A percentile compares a stretch with the other conserved stretches of the same genome.
These are phyloP conservation scores for Sitobion miscanthi DNA, from an alignment of 1,140 invertebrate genomes.

Conservation along the genomic window DNA sequence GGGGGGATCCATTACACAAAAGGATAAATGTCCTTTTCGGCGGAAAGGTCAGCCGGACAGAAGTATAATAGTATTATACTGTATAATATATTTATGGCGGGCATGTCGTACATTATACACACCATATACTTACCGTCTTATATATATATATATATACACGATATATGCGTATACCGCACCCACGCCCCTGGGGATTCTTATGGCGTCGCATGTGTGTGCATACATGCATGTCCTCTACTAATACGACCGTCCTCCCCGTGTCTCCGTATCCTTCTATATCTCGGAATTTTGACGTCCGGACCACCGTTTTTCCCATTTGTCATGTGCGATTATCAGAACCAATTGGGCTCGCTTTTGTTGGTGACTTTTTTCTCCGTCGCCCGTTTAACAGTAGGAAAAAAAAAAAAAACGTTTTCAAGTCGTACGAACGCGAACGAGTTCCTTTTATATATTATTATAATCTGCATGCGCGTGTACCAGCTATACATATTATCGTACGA, in stretches of 20 bases:
- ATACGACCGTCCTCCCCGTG: background rate
- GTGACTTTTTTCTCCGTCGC: background rate
- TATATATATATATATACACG: background rate
- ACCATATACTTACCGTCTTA: background rate
- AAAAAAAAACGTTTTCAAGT: background rate
- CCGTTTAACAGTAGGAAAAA: background rate
- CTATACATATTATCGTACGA: too few species aligned
- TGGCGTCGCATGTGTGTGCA: background rate
- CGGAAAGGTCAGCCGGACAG: slow-evolving; percentile 39
- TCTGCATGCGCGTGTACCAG: background rate
- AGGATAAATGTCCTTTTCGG: slow-evolving; percentile 48
- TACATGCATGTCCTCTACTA: background rate
- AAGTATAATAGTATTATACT: background rate
- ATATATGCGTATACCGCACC: background rate
- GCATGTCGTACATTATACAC: background rate
- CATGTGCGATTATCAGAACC: slow-evolving; percentile 37
- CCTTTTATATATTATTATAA: background rate
- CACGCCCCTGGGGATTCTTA: slow-evolving; percentile 43
- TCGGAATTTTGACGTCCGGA: background rate
- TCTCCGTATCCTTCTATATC: background rate
- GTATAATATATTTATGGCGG: background rate
- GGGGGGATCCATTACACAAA: slow-evolving; percentile 39
- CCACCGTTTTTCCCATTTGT: slow-evolving; percentile 13
- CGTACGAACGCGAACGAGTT: background rate
- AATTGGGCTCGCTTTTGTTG: slow-evolving; percentile 1